Percentiles rank a stretch among this genome's conserved stretches.
Conservation (phyloP, 2,113 vertebrate species). For the Myotis yumanensis region DNA sequence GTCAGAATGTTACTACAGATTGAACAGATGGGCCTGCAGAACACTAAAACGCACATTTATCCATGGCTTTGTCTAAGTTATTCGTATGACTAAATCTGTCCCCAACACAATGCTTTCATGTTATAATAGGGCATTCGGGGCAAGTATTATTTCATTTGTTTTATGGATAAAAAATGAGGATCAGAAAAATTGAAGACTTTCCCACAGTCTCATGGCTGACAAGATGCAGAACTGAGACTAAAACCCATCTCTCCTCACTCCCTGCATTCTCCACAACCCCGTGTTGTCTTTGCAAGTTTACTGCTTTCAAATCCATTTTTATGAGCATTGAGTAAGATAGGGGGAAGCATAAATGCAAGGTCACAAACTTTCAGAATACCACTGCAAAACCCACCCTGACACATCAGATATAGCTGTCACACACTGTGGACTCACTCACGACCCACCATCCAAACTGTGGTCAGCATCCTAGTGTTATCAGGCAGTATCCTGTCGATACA, state of each 20-base stretch:
- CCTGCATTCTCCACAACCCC: background rate
- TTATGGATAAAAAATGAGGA: background rate
- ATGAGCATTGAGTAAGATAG: background rate
- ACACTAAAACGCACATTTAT: background rate
- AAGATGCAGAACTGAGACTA: background rate
- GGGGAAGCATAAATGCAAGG: background rate
- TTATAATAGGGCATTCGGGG: background rate
- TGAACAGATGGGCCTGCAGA: background rate
- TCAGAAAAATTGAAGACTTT: slow-evolving; percentile 39
- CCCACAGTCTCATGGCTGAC: background rate
- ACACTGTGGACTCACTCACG: background rate
- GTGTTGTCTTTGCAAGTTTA: background rate
- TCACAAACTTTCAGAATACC: slow-evolving; percentile 27
- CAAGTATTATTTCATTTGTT: background rate
- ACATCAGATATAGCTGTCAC: background rate
- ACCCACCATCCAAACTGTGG: background rate
- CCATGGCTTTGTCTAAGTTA: background rate
- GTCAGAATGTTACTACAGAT: background rate
- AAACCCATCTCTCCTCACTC: background rate
- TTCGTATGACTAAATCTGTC: background rate
- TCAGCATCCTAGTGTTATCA: background rate
- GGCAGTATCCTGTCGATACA: background rate
- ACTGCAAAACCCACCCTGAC: slow-evolving; percentile 17
- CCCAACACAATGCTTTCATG: slow-evolving; percentile 17
- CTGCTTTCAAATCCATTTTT: slow-evolving; percentile 37